A percentile compares a stretch with the other conserved stretches of the same genome.
phyloP scores from a whole-genome alignment of 2,888 invertebrate species.

The Nowickia ferox region DNA sequence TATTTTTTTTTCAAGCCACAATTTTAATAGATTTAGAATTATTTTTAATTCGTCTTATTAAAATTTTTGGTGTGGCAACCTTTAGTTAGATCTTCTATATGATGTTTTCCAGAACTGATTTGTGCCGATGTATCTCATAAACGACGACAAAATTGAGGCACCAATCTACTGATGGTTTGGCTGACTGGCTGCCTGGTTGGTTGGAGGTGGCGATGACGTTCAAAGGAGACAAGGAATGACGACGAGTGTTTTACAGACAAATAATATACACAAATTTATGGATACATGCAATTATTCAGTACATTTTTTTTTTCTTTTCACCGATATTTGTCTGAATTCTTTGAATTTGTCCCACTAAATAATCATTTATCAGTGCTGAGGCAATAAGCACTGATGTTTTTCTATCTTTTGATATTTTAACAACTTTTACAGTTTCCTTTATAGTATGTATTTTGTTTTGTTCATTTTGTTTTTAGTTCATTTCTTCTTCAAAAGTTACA shows the following conservation, averaged over 20 bases:
- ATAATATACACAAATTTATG: constrained; percentile 72
- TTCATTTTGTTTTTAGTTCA: constrained; percentile 12
- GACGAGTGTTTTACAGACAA: constrained; percentile 68
- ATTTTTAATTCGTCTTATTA: neutral
- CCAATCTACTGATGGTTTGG: constrained; percentile 46
- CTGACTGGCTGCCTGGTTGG: constrained; percentile 49
- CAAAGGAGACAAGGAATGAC: constrained; percentile 68
- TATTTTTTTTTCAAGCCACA: neutral
- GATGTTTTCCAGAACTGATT: constrained; percentile 53
- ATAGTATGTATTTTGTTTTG: constrained; percentile 22
- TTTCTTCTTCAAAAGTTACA: constrained; percentile 58
- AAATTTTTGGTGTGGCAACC: constrained; percentile 38
- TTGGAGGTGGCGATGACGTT: constrained; percentile 70
- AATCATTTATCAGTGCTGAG: constrained; percentile 22
- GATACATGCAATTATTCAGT: constrained; percentile 71
- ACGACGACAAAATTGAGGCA: constrained; percentile 67
- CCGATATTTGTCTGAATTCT: constrained; percentile 34
- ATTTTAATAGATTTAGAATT: neutral
- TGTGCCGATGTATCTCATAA: constrained; percentile 60
- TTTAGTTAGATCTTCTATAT: constrained; percentile 12
- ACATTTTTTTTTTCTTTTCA: constrained; percentile 42
- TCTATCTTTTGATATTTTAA: neutral
- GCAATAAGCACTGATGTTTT: constrained; percentile 27
- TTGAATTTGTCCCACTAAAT: constrained; percentile 28
- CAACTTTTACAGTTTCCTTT: constrained; percentile 29